A percentile compares a stretch with the other conserved stretches of the same genome.
Evolutionary conservation across 2,888 invertebrate species (phyloP).

Genomic region (Cremastinae sp.): DNA sequence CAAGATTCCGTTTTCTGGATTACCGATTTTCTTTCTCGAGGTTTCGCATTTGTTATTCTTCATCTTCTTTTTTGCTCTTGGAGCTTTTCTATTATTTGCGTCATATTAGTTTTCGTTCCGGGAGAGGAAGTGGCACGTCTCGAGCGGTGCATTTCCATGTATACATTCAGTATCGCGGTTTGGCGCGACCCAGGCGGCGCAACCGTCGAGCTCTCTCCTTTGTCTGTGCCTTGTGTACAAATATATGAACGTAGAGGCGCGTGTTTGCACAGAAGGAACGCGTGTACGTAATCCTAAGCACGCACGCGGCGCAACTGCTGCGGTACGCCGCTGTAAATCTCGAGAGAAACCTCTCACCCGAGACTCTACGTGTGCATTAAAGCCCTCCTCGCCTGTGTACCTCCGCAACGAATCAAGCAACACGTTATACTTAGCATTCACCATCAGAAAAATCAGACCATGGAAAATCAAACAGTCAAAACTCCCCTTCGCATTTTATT

Average conservation of each 20-base stretch:
- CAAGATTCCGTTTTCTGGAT: too few species aligned
- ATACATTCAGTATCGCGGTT: conserved; percentile 13
- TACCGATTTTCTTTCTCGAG: too few species aligned
- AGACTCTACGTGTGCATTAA: conserved; percentile 20
- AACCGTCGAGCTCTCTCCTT: conserved; percentile 28
- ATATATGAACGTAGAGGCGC: background rate
- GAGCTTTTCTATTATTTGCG: conserved; percentile 7
- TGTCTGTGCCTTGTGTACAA: conserved; percentile 19
- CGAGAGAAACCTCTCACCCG: conserved; percentile 42
- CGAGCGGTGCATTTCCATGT: conserved; percentile 4
- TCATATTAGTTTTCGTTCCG: conserved; percentile 39
- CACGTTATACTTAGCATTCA: background rate
- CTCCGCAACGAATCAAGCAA: background rate
- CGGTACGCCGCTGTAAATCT: conserved; percentile 60
- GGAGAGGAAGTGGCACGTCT: conserved; percentile 20
- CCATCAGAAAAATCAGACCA: too few species aligned
- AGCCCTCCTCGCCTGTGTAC: background rate
- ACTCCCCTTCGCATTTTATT: too few species aligned
- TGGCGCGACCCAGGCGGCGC: conserved; percentile 30
- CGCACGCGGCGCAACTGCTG: conserved; percentile 54
- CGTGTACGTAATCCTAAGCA: conserved; percentile 55
- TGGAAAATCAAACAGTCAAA: too few species aligned
- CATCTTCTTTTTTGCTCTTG: background rate
- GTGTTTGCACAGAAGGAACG: conserved; percentile 32
- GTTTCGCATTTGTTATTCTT: too few species aligned